Conservation (phyloP, 2,888 invertebrate species). For the Nemurella pictetii region DNA sequence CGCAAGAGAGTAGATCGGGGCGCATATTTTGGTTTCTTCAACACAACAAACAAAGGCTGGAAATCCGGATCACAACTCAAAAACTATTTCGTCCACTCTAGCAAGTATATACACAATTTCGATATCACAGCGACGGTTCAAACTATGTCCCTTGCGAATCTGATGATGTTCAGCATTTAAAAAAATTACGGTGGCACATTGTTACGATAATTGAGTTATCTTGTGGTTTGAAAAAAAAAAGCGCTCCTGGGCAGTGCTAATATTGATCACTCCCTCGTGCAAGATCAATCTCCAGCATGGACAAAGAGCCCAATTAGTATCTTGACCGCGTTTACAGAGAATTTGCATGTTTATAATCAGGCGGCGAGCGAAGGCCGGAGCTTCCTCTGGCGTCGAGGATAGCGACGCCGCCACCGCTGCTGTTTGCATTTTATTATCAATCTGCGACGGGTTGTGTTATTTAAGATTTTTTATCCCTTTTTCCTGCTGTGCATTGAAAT, state of each 20-base stretch:
- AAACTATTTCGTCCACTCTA: too few relatives aligned
- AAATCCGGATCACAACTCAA: too few relatives aligned
- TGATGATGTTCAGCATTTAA: neutral
- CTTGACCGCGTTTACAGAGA: neutral
- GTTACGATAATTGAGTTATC: constrained; percentile 18
- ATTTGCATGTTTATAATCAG: neutral
- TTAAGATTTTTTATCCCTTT: neutral
- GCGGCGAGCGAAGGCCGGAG: neutral
- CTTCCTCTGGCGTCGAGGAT: neutral
- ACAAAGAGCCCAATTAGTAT: constrained; percentile 20
- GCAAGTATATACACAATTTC: neutral
- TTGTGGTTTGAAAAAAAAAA: neutral
- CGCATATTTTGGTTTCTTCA: neutral
- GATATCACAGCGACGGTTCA: neutral
- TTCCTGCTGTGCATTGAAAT: neutral
- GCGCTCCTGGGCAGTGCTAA: neutral
- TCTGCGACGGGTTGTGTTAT: neutral
- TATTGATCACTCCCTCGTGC: constrained; percentile 16
- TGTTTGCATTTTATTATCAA: neutral
- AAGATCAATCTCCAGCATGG: constrained; percentile 8
- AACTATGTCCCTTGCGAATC: neutral
- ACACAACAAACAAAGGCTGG: too few relatives aligned
- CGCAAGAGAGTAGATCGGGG: neutral
- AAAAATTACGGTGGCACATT: neutral
- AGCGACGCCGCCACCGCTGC: neutral